Base-by-base conservation (phyloP, 2,888 invertebrate genomes). In the Camptogramma bilineatum region DNA sequence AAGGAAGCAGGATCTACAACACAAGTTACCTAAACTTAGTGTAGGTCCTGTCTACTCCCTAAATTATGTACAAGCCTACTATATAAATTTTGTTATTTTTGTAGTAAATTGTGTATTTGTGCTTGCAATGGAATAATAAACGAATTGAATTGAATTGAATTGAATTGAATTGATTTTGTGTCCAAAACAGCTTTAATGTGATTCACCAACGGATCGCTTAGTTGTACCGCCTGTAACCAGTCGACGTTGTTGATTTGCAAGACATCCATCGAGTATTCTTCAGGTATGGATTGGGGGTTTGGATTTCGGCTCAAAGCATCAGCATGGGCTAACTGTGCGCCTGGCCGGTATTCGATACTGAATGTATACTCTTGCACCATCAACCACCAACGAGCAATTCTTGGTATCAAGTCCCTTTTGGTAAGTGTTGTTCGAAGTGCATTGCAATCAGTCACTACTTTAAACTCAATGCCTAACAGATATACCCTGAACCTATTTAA, bases 401-500 rank as follows among this genome's bases (percentile, higher is more conserved):
- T 24, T 2, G 24, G 24, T 24, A 24, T 24, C 24, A 24, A 5
- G 24, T 24, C 24, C 5, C 19, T 47, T 10, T 47, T 47, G 10
- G 47, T 47, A 19, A 19, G 8, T 47, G 47, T 47, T 17, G 17
- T 46, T 46, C 18, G 24, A n/a, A 50, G 24, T 4, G 51, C 51
- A 16, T 51, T 51, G 8, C 28, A 51, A 31, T 51, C 51, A 16
- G 51, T 51, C n/a, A 51, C 51, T 17, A 51, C 9, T 13, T 31
- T 51, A 17, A 51, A 51, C 3, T 31, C 28, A 8, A 31, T 51
- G 8, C 51, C 51, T 7, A 51, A 16, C 16, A 51, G 16, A 51
- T 51, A 51, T 8, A 51, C 51, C 8, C 51, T 28, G 28, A 51
- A 51, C 7, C 51, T 51, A 31, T 28, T 51, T 2, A 51, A n/a